Percentiles rank a stretch among this genome's conserved stretches.
Evolutionary conservation across 1,140 invertebrate species (phyloP).

Genomic region (Acromyrmex heyeri): DNA sequence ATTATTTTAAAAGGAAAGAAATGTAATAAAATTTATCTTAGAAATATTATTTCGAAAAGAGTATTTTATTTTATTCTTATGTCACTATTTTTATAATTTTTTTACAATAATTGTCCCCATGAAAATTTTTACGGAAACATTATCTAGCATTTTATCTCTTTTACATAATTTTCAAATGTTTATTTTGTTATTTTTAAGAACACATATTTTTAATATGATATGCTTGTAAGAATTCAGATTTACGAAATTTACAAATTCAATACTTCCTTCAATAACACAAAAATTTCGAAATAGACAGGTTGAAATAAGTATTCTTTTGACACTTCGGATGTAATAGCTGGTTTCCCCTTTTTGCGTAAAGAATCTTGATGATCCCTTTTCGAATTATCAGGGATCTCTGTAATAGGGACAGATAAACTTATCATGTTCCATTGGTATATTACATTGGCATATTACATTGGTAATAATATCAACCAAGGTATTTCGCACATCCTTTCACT

Average conservation of each 20-base stretch:
- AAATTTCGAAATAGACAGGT: background rate
- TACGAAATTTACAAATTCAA: background rate
- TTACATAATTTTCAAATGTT: background rate
- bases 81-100: background rate
- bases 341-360: background rate
- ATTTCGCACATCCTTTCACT: constrained; percentile 29
- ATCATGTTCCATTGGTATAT: constrained; percentile 24
- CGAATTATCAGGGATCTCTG: constrained; percentile 31
- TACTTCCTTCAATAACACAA: background rate
- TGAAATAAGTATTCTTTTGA: constrained; percentile 32
- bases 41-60: background rate
- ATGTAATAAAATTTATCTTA: background rate
- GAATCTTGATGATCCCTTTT: constrained; percentile 23
- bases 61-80: constrained; percentile 4
- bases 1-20: background rate
- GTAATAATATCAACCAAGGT: constrained; percentile 20
- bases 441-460: too few species aligned
- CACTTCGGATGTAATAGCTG: constrained; percentile 19
- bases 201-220: background rate
- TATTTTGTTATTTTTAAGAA: background rate
- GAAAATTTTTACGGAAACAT: background rate
- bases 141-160: background rate
- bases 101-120: background rate
- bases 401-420: constrained; percentile 17
- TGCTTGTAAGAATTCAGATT: background rate